Percentiles rank a stretch among this genome's conserved stretches.
phyloP scores from a whole-genome alignment of 2,113 vertebrate species.

The Polypterus senegalus region DNA sequence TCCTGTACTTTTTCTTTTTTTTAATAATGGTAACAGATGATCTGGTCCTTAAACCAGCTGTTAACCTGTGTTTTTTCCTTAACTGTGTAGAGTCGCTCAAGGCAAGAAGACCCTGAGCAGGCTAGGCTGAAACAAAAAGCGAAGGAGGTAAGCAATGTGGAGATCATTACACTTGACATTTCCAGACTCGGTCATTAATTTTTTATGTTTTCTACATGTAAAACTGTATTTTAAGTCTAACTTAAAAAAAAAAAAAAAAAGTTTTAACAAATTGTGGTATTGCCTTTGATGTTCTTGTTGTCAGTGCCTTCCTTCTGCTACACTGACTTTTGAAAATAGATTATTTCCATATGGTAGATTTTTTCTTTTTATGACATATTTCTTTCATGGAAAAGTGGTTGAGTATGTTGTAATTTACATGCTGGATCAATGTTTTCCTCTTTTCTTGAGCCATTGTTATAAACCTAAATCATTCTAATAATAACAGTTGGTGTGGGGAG shows the following conservation, averaged over 20 bases:
- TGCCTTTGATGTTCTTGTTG: constrained; percentile 61
- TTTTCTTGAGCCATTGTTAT: too few species aligned
- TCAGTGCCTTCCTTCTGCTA: too few species aligned
- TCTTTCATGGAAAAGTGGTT: too few species aligned
- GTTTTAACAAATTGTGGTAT: constrained; percentile 74
- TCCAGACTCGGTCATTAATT: constrained; percentile 78
- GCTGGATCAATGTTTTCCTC: too few species aligned
- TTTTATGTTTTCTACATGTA: constrained; percentile 91
- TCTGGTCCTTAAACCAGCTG: constrained; percentile 73
- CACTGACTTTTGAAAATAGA: too few species aligned
- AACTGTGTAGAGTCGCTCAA: constrained; percentile 69
- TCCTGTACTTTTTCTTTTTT: constrained; percentile 58
- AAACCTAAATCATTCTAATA: too few species aligned
- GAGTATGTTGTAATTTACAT: too few species aligned
- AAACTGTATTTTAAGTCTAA: constrained; percentile 93
- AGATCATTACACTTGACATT: constrained; percentile 96
- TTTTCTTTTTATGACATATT: too few species aligned
- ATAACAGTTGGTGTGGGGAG: too few species aligned
- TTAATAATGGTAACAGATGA: constrained; percentile 63
- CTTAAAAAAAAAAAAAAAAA: constrained; percentile 55
- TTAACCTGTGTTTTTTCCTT: constrained; percentile 67
- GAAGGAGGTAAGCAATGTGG: constrained; percentile 77
- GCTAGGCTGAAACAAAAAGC: constrained; percentile 84
- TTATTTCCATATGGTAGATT: too few species aligned
- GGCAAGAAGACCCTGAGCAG: constrained; percentile 90